phyloP scores from a whole-genome alignment of 2,113 vertebrate genomes.

The Suncus etruscus region DNA sequence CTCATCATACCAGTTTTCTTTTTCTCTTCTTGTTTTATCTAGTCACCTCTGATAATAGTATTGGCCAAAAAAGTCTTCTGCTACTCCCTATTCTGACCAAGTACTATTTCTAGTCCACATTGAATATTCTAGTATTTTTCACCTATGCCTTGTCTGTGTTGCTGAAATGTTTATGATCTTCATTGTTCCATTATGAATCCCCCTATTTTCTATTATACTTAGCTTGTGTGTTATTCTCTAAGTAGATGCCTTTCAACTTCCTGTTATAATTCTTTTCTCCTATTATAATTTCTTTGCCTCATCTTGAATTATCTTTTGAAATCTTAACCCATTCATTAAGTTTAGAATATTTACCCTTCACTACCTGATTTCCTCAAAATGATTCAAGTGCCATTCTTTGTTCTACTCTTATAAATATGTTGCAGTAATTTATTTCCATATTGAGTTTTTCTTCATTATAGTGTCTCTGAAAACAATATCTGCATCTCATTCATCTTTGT shows the following conservation, averaged over 20 bases:
- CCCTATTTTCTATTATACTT: constrained; percentile 25
- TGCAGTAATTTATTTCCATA: not conserved
- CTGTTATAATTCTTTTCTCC: not conserved
- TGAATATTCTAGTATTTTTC: too few relatives aligned
- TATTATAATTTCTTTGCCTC: not conserved
- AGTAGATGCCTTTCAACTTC: not conserved
- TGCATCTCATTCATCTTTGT: not conserved
- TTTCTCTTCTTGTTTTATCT: too few relatives aligned
- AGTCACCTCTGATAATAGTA: not conserved
- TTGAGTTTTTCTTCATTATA: too few relatives aligned
- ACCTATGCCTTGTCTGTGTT: too few relatives aligned
- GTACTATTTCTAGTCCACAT: not conserved
- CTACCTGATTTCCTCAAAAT: not conserved
- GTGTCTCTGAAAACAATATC: too few relatives aligned
- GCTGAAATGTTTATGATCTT: too few relatives aligned
- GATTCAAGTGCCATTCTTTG: not conserved
- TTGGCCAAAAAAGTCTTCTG: not conserved
- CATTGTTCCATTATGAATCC: not conserved
- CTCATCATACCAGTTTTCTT: too few relatives aligned
- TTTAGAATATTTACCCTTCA: not conserved
- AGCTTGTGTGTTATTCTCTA: not conserved
- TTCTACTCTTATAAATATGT: not conserved
- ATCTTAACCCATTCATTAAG: not conserved
- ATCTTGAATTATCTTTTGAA: not conserved
- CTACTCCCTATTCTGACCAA: not conserved